Evolutionary conservation across 2,797 vertebrate genomes (phyloP).

Genomic region (Enteromius paludinosus): DNA sequence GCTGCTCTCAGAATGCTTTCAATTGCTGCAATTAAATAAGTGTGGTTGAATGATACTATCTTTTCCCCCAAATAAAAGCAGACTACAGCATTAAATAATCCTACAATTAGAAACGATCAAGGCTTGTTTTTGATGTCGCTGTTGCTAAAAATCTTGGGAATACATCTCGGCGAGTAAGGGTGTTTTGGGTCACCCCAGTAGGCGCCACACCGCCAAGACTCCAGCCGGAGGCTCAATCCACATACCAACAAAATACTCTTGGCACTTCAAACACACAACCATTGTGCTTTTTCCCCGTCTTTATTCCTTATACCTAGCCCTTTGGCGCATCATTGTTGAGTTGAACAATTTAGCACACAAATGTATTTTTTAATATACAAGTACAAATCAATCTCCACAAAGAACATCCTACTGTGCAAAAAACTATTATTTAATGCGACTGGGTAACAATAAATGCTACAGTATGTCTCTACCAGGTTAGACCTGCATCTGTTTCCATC

Average conservation of each 20-base stretch:
- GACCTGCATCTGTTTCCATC: slow-evolving; percentile 15
- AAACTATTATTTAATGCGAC: background rate
- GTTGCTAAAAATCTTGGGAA: slow-evolving; percentile 76
- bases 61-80: slow-evolving; percentile 79
- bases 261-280: slow-evolving; percentile 70
- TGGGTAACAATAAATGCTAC: background rate
- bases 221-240: slow-evolving; percentile 66
- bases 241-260: slow-evolving; percentile 65
- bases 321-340: background rate
- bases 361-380: background rate
- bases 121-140: slow-evolving; percentile 79
- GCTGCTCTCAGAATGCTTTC: slow-evolving; percentile 81
- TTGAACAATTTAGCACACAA: background rate
- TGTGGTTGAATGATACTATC: slow-evolving; percentile 87
- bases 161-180: slow-evolving; percentile 80
- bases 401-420: slow-evolving; percentile 1
- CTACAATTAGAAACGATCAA: slow-evolving; percentile 84
- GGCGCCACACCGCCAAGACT: slow-evolving; percentile 77
- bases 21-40: slow-evolving; percentile 88
- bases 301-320: background rate
- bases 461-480: background rate
- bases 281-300: slow-evolving; percentile 50
- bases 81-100: slow-evolving; percentile 82
- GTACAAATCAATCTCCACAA: background rate
- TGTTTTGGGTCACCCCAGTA: slow-evolving; percentile 73